Evolutionary conservation across 2,888 invertebrate species (phyloP).

Genomic region (Mythimna pallens): DNA sequence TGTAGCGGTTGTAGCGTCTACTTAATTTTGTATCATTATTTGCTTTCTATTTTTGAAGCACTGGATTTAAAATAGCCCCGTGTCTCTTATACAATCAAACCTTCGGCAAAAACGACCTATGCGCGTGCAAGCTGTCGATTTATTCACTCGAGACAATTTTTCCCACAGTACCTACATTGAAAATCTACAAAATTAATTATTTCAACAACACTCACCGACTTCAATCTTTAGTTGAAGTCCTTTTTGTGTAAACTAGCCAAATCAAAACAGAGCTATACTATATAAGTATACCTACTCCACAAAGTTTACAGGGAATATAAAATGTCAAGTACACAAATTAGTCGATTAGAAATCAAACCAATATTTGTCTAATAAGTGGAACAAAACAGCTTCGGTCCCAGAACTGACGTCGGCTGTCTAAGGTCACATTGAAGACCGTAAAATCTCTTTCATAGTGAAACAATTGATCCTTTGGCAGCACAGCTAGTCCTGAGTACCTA

Average conservation of each 20-base stretch:
- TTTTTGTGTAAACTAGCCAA: constrained; percentile 19
- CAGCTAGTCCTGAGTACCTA: background rate
- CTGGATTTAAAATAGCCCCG: constrained; percentile 17
- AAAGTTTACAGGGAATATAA: constrained; percentile 1
- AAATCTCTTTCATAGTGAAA: constrained; percentile 19
- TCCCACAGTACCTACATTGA: background rate
- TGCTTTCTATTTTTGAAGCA: constrained; percentile 29
- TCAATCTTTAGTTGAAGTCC: constrained; percentile 5
- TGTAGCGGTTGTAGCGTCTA: constrained; percentile 20
- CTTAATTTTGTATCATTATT: constrained; percentile 35
- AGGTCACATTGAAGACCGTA: constrained; percentile 40
- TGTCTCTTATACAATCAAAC: constrained; percentile 19
- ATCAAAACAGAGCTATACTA: background rate
- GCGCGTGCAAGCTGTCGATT: constrained; percentile 9
- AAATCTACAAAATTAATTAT: constrained; percentile 5
- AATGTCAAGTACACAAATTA: background rate
- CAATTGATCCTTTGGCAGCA: constrained; percentile 2
- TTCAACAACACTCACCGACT: background rate
- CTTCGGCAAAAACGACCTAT: constrained; percentile 7
- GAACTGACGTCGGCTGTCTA: constrained; percentile 35
- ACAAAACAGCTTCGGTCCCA: constrained; percentile 20
- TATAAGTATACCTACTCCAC: background rate
- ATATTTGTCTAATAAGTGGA: constrained; percentile 6
- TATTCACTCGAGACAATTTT: constrained; percentile 15
- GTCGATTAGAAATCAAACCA: background rate